Evolutionary conservation across 1,140 invertebrate genomes (phyloP), one percentile per base, ranked within the genome.

Genomic region (Venustaconcha ellipsiformis): DNA sequence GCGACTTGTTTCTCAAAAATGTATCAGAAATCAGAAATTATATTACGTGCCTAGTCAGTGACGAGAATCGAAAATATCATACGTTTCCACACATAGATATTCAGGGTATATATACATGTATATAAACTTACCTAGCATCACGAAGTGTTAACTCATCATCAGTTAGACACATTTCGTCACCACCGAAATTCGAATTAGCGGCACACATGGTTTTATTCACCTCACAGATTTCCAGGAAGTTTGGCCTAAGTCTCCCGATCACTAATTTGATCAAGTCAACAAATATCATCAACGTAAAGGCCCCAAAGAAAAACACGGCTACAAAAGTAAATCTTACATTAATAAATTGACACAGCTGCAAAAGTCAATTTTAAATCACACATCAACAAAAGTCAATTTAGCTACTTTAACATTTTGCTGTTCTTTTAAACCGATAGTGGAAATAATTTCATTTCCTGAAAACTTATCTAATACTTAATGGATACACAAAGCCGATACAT

Each of bases 261-360:
- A 88, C 80, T 15, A 88, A 62, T 75, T 88, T 88, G 1, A 78
- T 83, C 0, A 88, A 80, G 62, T 88, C 87, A n/a, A 82, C 80
- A 75, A 87, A 84, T 56, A 88, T 75, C 86, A 88, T 84, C 60
- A 86, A 66, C 14, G 84, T 73, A 18, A 87, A 80, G 0, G 78
- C 78, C 13, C 87, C 87, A 74, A 88, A 87, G 23, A 88, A 37
- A 72, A 87, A 88, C 12, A 87, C 82, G 20, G 84, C 87, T 88
- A 66, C 13, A 82, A 75, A 30, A 20, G 26, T 56, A 62, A 48
- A 48, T 48, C 11, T 48, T 6, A 48, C 37, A 30, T 30, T 30
- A 30, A 2, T 30, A 3, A 30, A 2, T 30, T 30, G 26, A 88
- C 12, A 87, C 82, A 23, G 84, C 87, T 88, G 64, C 13, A 82